Evolutionary conservation across 2,797 vertebrate species (phyloP).

Genomic region (Tachyglossus aculeatus): DNA sequence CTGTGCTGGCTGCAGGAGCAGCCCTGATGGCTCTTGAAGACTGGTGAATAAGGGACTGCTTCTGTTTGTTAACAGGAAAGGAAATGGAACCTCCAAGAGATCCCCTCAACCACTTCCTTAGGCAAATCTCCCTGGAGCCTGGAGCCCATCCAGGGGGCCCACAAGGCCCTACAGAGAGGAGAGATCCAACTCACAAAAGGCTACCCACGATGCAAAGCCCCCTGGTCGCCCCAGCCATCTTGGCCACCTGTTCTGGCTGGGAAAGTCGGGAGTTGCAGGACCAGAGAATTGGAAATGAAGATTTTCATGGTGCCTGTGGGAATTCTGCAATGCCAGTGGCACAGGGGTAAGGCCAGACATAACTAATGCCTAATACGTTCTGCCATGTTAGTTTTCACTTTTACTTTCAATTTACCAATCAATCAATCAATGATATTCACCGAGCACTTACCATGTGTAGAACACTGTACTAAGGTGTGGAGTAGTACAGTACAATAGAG

Average conservation of each 20-base stretch:
- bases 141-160: constrained; percentile 34
- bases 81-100: constrained; percentile 47
- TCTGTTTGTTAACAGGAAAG: constrained; percentile 63
- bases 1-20: too few species aligned
- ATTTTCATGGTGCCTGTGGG: constrained; percentile 38
- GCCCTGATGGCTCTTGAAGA: background rate
- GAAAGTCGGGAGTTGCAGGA: constrained; percentile 23
- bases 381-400: too few species aligned
- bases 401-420: too few species aligned
- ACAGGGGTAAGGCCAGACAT: constrained; percentile 59
- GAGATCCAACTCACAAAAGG: background rate
- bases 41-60: constrained; percentile 16
- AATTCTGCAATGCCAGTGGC: constrained; percentile 33
- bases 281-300: constrained; percentile 27
- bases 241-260: too few species aligned
- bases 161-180: constrained; percentile 45
- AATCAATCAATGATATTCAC: too few species aligned
- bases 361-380: background rate
- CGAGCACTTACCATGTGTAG: too few species aligned
- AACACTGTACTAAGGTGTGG: too few species aligned
- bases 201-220: constrained; percentile 27
- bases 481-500: too few species aligned
- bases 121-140: constrained; percentile 49
- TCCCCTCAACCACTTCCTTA: constrained; percentile 23
- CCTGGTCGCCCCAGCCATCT: background rate